Percentiles rank a stretch among this genome's conserved stretches.
These are phyloP conservation scores for Ctena decussata DNA, from an alignment of 2,888 invertebrate species.

Conservation along the genomic window DNA sequence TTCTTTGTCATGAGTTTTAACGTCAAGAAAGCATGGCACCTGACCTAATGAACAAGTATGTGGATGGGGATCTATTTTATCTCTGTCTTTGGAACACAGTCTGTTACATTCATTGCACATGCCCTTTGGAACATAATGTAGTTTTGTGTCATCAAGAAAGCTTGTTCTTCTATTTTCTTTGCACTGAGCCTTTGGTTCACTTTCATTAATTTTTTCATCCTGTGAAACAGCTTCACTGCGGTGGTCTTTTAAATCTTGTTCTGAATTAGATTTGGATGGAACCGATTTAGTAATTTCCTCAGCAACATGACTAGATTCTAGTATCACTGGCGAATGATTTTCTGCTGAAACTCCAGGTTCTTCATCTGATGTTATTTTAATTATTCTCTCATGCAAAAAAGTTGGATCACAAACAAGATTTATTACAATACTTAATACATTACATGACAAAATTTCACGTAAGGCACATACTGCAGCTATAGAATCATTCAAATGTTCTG, in stretches of 20 bases:
- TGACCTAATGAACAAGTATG: conserved; percentile 55
- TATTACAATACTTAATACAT: conserved; percentile 72
- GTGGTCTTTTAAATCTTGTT: background rate
- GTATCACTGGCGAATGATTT: background rate
- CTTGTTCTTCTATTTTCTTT: background rate
- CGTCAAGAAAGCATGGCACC: conserved; percentile 34
- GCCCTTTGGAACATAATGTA: conserved; percentile 30
- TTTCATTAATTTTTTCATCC: background rate
- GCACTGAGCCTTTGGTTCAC: background rate
- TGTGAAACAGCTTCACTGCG: background rate
- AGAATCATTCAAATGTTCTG: conserved; percentile 42
- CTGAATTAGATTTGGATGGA: background rate
- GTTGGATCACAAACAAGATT: conserved; percentile 72
- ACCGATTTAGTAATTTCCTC: background rate
- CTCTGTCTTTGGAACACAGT: conserved; percentile 53
- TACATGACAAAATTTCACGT: conserved; percentile 72
- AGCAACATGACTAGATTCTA: background rate
- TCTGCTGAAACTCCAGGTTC: conserved; percentile 22
- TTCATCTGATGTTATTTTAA: conserved; percentile 74
- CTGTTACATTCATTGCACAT: conserved; percentile 61
- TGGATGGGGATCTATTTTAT: conserved; percentile 50
- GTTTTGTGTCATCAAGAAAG: conserved; percentile 36
- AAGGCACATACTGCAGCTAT: conserved; percentile 54
- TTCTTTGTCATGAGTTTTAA: background rate
- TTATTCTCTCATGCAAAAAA: conserved; percentile 77